Percentiles rank a stretch among this genome's conserved stretches.
phyloP scores from a whole-genome alignment of 2,113 vertebrate species.

The Crotalus horridus region DNA sequence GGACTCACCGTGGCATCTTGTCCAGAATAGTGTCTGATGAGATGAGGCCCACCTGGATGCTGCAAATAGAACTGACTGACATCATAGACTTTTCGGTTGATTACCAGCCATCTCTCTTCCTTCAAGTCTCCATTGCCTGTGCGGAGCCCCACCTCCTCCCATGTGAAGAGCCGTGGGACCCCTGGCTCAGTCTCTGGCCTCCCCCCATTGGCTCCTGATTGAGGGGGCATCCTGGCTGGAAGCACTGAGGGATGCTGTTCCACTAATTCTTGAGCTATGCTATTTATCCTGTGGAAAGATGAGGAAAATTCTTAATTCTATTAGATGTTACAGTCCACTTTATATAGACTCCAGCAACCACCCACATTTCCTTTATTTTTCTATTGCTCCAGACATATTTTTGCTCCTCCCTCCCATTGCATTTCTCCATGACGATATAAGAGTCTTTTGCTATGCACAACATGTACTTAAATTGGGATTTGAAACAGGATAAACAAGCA shows the following conservation, averaged over 20 bases:
- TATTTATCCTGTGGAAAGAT: not conserved
- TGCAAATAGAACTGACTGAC: not conserved
- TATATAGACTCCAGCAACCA: slow-evolving; percentile 17
- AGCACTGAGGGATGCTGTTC: not conserved
- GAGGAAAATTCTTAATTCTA: slow-evolving; percentile 36
- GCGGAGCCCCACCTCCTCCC: slow-evolving; percentile 50
- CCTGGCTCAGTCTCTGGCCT: rapidly evolving
- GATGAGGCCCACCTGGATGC: slow-evolving; percentile 71
- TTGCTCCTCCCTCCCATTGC: not conserved
- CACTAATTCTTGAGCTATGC: not conserved
- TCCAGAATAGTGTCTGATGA: slow-evolving; percentile 70
- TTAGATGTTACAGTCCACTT: not conserved
- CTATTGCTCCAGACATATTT: not conserved
- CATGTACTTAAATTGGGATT: not conserved
- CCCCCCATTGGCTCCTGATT: slow-evolving; percentile 15
- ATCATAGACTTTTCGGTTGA: slow-evolving; percentile 75
- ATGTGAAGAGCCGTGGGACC: slow-evolving; percentile 36
- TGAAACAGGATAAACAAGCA: not conserved
- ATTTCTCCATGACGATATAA: not conserved
- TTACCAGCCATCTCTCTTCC: slow-evolving; percentile 70
- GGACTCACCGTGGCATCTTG: slow-evolving; percentile 46
- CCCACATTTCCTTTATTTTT: slow-evolving; percentile 15
- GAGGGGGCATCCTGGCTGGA: slow-evolving; percentile 37
- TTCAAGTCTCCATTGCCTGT: not conserved
- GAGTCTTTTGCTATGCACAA: not conserved